Evolutionary conservation across 2,113 vertebrate genomes (phyloP), one percentile per base, ranked within the genome.

Genomic region (Felis chaus): DNA sequence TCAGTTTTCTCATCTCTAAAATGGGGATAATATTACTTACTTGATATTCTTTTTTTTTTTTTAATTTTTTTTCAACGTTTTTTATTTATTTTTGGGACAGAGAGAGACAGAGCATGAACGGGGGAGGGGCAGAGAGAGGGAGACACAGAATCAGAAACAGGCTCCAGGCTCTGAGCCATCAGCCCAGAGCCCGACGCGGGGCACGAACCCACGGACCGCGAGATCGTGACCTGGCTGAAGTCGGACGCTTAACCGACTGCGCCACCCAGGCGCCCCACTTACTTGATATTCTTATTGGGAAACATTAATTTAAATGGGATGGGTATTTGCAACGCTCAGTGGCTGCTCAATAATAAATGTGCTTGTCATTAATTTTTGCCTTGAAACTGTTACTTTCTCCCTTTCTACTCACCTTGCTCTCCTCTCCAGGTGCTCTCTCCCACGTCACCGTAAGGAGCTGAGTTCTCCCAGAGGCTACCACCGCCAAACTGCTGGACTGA

Each of bases 1-100:
- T 85, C 78, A 76, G 89, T 78, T 92, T 95, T 93, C 13, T 39
- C 74, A 76, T 66, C 74, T 97, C 31, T 92, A 45, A 95, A 90
- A 84, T 95, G 84, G 83, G 83, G 36, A 41, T 18, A 27, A 4
- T 29, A 65, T 21, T n/a, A 25, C 6, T 81, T 19, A 79, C 16
- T 73, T 45, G 27, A 33, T 39, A 18, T 65, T 96, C 63, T 94
- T 31, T 36, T 36, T 36, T 36, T 36, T 36, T 36, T 36, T 36
- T 36, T 36, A 36, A 36, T 36, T 36, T 36, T 36, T 36, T 36
- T 36, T 36, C 36, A 36, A 36, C 36, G 36, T 36, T 36, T 36
- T 36, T 36, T 36, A 36, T 36, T 36, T 36, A 36, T 36, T 36
- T 36, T 36, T 36, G 36, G 36, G 36, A 36, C 36, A 36, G 36